These are phyloP conservation scores for Loxodonta africana DNA, from an alignment of 2,113 vertebrate genomes.

Conservation along the genomic window DNA sequence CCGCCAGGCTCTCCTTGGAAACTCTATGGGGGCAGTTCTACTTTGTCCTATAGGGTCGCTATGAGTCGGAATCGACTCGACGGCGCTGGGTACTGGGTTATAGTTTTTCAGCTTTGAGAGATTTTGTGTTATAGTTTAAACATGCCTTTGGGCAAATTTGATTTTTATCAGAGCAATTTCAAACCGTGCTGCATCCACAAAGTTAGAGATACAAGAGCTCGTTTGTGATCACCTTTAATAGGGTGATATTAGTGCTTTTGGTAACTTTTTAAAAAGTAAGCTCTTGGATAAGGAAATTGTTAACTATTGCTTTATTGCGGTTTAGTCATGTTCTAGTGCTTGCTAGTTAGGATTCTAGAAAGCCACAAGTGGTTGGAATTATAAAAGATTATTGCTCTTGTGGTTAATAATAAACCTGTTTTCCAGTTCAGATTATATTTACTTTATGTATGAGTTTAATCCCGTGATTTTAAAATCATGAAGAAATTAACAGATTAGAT, in stretches of 20 bases:
- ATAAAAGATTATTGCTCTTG: not conserved
- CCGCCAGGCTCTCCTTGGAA: too few relatives aligned
- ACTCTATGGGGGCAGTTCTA: too few relatives aligned
- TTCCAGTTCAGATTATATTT: constrained; percentile 36
- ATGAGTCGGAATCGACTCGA: too few relatives aligned
- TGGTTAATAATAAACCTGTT: constrained; percentile 30
- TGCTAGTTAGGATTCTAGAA: constrained; percentile 55
- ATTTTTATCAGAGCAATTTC: constrained; percentile 76
- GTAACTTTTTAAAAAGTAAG: constrained; percentile 61
- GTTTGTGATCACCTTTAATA: constrained; percentile 61
- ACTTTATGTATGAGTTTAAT: not conserved
- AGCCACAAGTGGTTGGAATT: not conserved
- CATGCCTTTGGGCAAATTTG: constrained; percentile 70
- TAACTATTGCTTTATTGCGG: not conserved
- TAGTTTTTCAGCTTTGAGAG: constrained; percentile 70
- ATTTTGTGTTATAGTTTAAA: constrained; percentile 77
- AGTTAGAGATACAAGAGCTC: constrained; percentile 41
- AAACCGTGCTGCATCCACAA: constrained; percentile 32
- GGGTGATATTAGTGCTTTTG: constrained; percentile 18
- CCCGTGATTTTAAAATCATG: constrained; percentile 58
- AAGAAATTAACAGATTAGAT: constrained; percentile 14
- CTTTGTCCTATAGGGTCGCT: too few relatives aligned
- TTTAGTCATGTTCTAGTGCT: constrained; percentile 30
- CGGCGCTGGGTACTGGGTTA: too few relatives aligned
- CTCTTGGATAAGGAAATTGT: constrained; percentile 23